Evolutionary conservation across 1,140 invertebrate genomes (phyloP).

Genomic region (Penaeus vannamei): DNA sequence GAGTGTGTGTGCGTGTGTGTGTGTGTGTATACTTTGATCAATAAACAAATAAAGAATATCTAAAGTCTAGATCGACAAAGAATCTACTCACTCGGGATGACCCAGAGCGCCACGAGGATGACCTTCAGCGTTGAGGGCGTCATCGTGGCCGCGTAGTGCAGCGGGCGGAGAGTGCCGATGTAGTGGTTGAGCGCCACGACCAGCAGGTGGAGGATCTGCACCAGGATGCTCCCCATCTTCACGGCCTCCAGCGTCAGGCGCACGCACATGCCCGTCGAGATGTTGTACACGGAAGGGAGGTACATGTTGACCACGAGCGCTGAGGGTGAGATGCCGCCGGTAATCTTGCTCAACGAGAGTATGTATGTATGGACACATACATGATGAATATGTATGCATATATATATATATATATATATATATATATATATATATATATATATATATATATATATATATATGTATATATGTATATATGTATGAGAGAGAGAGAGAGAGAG

Average conservation of each 20-base stretch:
- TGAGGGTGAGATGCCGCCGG: background rate
- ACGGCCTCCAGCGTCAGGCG: constrained; percentile 74
- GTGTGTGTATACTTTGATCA: background rate
- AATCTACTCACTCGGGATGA: constrained; percentile 50
- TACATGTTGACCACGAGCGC: constrained; percentile 57
- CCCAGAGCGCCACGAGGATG: constrained; percentile 51
- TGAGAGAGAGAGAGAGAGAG: background rate
- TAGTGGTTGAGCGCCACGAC: constrained; percentile 81
- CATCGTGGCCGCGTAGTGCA: constrained; percentile 75
- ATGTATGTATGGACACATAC: no score
- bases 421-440: no score
- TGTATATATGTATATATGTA: no score
- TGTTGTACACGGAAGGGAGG: constrained; percentile 52
- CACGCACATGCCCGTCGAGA: constrained; percentile 69
- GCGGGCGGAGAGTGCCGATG: constrained; percentile 77
- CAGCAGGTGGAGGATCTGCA: constrained; percentile 79
- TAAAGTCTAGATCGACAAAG: background rate
- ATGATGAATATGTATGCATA: no score
- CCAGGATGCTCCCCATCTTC: constrained; percentile 75
- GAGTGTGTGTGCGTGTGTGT: no score
- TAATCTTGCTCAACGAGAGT: no score
- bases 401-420: no score
- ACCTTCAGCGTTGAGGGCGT: constrained; percentile 53
- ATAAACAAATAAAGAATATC: no score
- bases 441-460: no score